These are phyloP conservation scores for Pangasianodon gigas DNA, from an alignment of 2,113 vertebrate genomes.

Conservation along the genomic window DNA sequence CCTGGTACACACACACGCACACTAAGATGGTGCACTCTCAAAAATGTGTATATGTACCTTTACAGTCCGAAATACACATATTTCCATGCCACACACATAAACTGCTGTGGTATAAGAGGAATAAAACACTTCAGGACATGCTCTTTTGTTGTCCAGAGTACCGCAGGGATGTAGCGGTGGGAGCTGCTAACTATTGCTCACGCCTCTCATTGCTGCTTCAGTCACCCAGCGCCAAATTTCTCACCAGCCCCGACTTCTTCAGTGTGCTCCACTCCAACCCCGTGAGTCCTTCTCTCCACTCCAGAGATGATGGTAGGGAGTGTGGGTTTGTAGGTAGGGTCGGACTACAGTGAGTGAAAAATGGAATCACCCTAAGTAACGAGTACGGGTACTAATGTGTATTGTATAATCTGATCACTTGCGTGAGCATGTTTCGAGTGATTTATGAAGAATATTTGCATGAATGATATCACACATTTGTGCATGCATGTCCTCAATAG, in stretches of 20 bases:
- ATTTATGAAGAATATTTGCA: too few relatives aligned
- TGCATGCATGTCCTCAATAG: too few relatives aligned
- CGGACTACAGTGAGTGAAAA: too few relatives aligned
- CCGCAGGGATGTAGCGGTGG: conserved; percentile 82
- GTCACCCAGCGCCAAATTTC: conserved; percentile 93
- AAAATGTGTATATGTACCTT: not conserved
- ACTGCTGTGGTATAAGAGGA: not conserved
- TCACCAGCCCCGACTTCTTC: conserved; percentile 98
- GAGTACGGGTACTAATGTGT: too few relatives aligned
- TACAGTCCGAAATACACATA: not conserved
- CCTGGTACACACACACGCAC: conserved; percentile 53
- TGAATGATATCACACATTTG: too few relatives aligned
- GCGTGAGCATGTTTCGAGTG: too few relatives aligned
- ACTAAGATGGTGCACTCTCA: not conserved
- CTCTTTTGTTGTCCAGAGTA: conserved; percentile 77
- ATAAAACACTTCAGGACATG: not conserved
- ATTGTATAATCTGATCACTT: too few relatives aligned
- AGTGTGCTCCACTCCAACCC: conserved; percentile 98
- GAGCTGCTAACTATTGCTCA: conserved; percentile 85
- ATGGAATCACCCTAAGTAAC: too few relatives aligned
- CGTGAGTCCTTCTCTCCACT: conserved; percentile 71
- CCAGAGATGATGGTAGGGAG: too few relatives aligned
- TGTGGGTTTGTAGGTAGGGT: too few relatives aligned
- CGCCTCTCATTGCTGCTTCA: conserved; percentile 88
- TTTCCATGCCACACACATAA: not conserved